Percentiles rank a stretch among this genome's conserved stretches.
These are phyloP conservation scores for Tenthredo mesomela DNA, from an alignment of 2,888 invertebrate species.

Conservation along the genomic window DNA sequence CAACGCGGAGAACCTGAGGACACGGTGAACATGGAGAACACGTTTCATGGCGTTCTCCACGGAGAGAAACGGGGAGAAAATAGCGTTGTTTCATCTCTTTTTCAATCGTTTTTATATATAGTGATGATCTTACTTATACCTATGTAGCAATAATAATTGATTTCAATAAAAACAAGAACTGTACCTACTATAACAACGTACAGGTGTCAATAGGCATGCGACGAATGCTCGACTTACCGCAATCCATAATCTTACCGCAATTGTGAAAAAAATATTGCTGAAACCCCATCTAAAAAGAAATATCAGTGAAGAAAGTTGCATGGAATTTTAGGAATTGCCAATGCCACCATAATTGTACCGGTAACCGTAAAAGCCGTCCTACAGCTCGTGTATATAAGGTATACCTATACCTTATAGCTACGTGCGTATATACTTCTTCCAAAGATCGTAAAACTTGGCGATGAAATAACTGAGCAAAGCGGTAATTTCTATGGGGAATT, in stretches of 20 bases:
- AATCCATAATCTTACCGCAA: neutral
- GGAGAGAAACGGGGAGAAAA: slow-evolving; percentile 14
- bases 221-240: neutral
- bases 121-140: neutral
- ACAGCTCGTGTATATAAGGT: neutral
- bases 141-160: neutral
- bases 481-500: slow-evolving; percentile 13
- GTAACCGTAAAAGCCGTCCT: slow-evolving; percentile 46
- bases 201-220: neutral
- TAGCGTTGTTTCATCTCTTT: neutral
- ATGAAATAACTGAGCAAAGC: slow-evolving; percentile 34
- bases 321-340: neutral
- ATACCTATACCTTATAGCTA: neutral
- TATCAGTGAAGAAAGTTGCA: slow-evolving; percentile 11
- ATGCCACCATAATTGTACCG: slow-evolving; percentile 4
- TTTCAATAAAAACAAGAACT: neutral
- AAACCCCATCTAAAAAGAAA: neutral
- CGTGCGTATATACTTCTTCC: neutral
- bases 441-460: slow-evolving; percentile 36
- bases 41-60: slow-evolving; percentile 22
- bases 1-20: slow-evolving; percentile 45
- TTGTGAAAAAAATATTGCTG: neutral
- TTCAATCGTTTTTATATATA: neutral
- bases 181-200: neutral
- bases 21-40: slow-evolving; percentile 44